Conservation (phyloP, 2,888 invertebrate genomes). For the Scaptomyza flava region DNA sequence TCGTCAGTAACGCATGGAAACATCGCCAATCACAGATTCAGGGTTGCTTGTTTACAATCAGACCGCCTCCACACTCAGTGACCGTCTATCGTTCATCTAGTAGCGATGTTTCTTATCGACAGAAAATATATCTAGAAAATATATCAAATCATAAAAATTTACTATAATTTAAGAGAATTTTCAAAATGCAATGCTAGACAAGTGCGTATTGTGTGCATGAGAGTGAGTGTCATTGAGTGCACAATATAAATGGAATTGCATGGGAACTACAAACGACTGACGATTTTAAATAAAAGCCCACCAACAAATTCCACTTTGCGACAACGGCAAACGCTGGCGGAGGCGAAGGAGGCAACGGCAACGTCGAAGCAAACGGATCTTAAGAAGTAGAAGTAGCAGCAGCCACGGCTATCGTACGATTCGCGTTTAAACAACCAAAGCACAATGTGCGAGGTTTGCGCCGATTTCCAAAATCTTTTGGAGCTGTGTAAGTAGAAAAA, state of each 20-base stretch:
- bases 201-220: slow-evolving; percentile 60
- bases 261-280: slow-evolving; percentile 50
- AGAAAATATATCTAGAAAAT: slow-evolving; percentile 67
- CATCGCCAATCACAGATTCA: slow-evolving; percentile 25
- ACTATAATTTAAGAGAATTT: slow-evolving; percentile 60
- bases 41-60: slow-evolving; percentile 29
- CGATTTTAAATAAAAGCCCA: slow-evolving; percentile 63
- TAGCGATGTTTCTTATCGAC: slow-evolving; percentile 64
- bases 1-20: not conserved
- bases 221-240: slow-evolving; percentile 50
- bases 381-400: slow-evolving; percentile 55
- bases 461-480: slow-evolving; percentile 96
- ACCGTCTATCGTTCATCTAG: slow-evolving; percentile 48
- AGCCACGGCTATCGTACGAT: slow-evolving; percentile 44
- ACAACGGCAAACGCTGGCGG: slow-evolving; percentile 51
- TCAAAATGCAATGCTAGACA: slow-evolving; percentile 64
- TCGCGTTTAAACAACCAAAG: slow-evolving; percentile 43
- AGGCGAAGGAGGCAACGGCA: slow-evolving; percentile 46
- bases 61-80: slow-evolving; percentile 30
- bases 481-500: slow-evolving; percentile 89
- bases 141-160: slow-evolving; percentile 63
- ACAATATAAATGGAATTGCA: slow-evolving; percentile 75
- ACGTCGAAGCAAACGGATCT: slow-evolving; percentile 58
- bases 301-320: slow-evolving; percentile 59
- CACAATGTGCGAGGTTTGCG: slow-evolving; percentile 96